Conservation (phyloP, 2,797 vertebrate genomes). For the Ambastaia sidthimunki region DNA sequence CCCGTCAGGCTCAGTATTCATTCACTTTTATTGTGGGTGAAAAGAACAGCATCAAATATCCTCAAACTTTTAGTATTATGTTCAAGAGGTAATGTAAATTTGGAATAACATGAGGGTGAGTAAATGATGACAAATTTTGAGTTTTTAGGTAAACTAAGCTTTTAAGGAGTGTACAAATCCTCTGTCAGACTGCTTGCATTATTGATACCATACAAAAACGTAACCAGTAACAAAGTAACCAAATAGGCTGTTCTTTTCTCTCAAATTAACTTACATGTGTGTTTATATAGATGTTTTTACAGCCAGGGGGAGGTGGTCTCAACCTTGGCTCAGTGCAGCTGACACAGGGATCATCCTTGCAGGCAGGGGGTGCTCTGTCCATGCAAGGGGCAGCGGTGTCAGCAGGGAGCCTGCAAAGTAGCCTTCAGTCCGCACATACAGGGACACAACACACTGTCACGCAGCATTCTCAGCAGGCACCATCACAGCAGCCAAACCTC, state of each 20-base stretch:
- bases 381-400: slow-evolving; percentile 89
- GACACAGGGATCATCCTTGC: slow-evolving; percentile 81
- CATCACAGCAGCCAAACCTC: slow-evolving; percentile 72
- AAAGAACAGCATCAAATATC: no score
- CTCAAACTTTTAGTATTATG: no score
- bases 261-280: slow-evolving; percentile 42
- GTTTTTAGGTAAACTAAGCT: no score
- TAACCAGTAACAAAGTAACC: not conserved
- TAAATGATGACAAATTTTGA: no score
- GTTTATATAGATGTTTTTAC: slow-evolving; percentile 88
- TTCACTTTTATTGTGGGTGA: no score
- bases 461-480: slow-evolving; percentile 77
- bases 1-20: no score
- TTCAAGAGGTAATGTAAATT: no score
- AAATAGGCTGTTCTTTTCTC: not conserved
- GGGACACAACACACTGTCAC: slow-evolving; percentile 81
- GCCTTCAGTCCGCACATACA: slow-evolving; percentile 76
- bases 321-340: slow-evolving; percentile 87
- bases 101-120: no score
- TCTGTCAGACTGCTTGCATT: not conserved
- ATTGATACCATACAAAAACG: not conserved
- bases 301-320: slow-evolving; percentile 83
- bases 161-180: not conserved
- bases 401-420: slow-evolving; percentile 82
- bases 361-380: slow-evolving; percentile 79